Evolutionary conservation across 1,140 invertebrate genomes (phyloP), one percentile per base, ranked within the genome.

Genomic region (Bombus terrestris): DNA sequence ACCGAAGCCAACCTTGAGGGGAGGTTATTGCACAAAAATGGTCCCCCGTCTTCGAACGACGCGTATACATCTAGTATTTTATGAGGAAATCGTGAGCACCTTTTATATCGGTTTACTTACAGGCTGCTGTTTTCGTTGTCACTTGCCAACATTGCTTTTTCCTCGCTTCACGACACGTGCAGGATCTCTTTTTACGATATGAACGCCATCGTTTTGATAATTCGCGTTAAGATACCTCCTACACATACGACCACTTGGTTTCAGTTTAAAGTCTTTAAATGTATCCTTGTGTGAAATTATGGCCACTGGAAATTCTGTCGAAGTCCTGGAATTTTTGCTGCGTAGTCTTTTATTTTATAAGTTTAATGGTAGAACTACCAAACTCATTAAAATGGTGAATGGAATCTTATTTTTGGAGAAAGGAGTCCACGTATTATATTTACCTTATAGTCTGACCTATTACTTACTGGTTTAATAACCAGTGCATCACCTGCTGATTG

Each of bases 51-150:
- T 62, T n/a, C 12, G 69, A 62, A 66, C 69, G 72, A 87, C 89
- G 84, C 83, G 87, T 88, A 80, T 66, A 85, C 68, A 71, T 88
- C 81, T 88, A 89, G 90, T 90, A 92, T 92, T 93, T 93, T 93
- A 93, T 88, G 91, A 90, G 80, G 64, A 87, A 86, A 92, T 93
- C 93, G 93, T 93, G 93, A 93, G 88, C 86, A 81, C 88, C 90
- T 87, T 93, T 92, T 91, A 91, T 91, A 93, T 93, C 87, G 88
- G 87, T 92, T 93, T 90, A 88, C 89, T 93, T 89, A 89, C 87
- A 86, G 88, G 83, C 84, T 71, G 68, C 81, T 76, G 72, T 90
- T 81, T 59, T 76, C 39, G 71, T 64, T 53, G 76, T 74, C 53
- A 43, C 66, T 71, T n/a, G 57, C 68, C 32, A 43, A n/a, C 62